phyloP scores from a whole-genome alignment of 2,888 invertebrate genomes.

The Dione juno region DNA sequence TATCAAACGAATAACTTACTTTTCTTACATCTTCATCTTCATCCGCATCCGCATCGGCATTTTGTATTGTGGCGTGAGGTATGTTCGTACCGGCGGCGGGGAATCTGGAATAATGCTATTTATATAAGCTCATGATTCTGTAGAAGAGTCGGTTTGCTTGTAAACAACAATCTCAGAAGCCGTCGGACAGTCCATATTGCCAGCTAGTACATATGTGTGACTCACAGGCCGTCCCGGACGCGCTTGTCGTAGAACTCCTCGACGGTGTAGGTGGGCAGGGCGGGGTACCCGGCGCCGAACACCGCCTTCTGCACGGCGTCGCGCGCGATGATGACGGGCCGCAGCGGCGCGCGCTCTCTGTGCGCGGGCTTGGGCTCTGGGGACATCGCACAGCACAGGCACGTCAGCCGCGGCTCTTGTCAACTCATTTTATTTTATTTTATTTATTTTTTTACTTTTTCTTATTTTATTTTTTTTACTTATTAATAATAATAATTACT shows the following conservation, averaged over 20 bases:
- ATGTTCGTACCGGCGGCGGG: constrained; percentile 66
- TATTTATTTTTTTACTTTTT: no score
- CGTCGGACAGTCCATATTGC: no score
- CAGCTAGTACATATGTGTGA: no score
- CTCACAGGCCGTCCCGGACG: constrained; percentile 89
- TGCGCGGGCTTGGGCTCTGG: constrained; percentile 62
- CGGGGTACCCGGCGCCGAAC: constrained; percentile 97
- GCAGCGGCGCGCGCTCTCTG: constrained; percentile 77
- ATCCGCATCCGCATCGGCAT: constrained; percentile 75
- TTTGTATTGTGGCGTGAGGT: constrained; percentile 70
- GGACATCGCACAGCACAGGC: no score
- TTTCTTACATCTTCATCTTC: constrained; percentile 84
- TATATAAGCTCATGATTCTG: neutral
- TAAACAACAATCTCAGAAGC: no score
- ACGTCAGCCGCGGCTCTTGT: no score
- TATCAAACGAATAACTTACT: constrained; percentile 52
- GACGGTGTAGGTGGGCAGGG: constrained; percentile 95
- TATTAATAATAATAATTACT: no score
- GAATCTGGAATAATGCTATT: constrained; percentile 56
- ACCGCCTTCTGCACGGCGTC: constrained; percentile 95
- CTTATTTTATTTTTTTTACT: no score
- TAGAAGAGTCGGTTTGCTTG: neutral
- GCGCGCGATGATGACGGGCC: constrained; percentile 94
- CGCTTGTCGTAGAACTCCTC: constrained; percentile 97
- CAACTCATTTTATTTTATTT: no score